Evolutionary conservation across 2,797 vertebrate genomes (phyloP).

Genomic region (Crocidura indochinensis): DNA sequence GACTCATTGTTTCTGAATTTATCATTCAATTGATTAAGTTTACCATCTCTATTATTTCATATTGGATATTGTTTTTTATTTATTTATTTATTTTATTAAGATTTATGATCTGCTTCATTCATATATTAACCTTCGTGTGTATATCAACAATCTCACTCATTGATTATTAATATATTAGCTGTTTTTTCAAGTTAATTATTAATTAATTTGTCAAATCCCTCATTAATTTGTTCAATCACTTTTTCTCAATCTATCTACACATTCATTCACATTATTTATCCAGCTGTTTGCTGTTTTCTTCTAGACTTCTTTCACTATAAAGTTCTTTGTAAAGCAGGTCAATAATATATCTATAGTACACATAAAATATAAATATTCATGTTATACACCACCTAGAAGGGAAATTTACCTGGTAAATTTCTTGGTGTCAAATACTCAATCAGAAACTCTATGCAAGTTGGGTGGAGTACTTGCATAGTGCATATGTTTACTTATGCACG

Average conservation of each 20-base stretch:
- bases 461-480: background rate
- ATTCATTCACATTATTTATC: background rate
- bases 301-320: background rate
- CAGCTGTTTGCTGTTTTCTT: background rate
- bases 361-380: background rate
- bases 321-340: too few species aligned
- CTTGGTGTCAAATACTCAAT: background rate
- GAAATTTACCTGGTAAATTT: background rate
- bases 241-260: background rate
- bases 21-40: background rate
- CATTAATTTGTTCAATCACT: background rate
- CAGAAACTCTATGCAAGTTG: background rate
- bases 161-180: background rate
- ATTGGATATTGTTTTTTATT: too few species aligned
- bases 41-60: background rate
- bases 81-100: too few species aligned
- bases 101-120: too few species aligned
- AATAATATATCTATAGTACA: too few species aligned
- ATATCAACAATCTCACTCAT: background rate
- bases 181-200: background rate
- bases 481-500: background rate
- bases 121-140: too few species aligned
- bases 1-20: background rate
- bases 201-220: background rate
- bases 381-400: conserved; percentile 9